Base-by-base conservation (phyloP, 2,888 invertebrate genomes). In the Dioctria rufipes region DNA sequence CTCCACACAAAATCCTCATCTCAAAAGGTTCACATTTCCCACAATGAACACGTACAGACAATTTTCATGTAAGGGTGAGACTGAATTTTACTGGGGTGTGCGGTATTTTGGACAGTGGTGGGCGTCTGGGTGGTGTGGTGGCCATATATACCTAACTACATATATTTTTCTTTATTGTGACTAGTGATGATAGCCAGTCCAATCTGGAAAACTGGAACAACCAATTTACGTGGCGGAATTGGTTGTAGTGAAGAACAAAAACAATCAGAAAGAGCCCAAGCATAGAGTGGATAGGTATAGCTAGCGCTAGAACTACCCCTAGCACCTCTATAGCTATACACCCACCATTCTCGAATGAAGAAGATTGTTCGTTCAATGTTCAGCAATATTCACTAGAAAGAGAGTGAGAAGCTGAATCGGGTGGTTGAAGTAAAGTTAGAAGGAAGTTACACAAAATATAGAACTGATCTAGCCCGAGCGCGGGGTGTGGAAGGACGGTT, bases 111-210 rank as follows among this genome's bases (percentile, higher is more conserved):
- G 49, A 54, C 54, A 54, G 54, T 54, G 11, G 5, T 8, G 5
- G 8, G 46, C 2, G 42, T 11, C 3, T 13, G 42, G 51, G 51
- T 11, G n/a, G 25, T 5, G 69, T 39, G 51, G 69, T 3, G 69
- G 51, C 80, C 65, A 80, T 71, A 73, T 39, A 25, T 25, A 25
- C 25, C 25, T 25, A 25, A 25, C 25, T 25, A 43, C 71, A 80
- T 80, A 63, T 73, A 80, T 80, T 80, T 80, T 80, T 71, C 73
- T 80, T 80, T 80, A 80, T 80, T 80, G 80, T 80, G 80, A 80
- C 71, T 80, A 80, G 80, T 80, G 80, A 80, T 80, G 80, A 80
- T 80, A 71, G 71, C 80, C 71, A 71, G 46, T 71, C 71, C 71
- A 80, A 80, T 80, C 80, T 80, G 73, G 71, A 80, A 80, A 80